phyloP scores from a whole-genome alignment of 2,888 invertebrate species.

The Limnephilus auricula region DNA sequence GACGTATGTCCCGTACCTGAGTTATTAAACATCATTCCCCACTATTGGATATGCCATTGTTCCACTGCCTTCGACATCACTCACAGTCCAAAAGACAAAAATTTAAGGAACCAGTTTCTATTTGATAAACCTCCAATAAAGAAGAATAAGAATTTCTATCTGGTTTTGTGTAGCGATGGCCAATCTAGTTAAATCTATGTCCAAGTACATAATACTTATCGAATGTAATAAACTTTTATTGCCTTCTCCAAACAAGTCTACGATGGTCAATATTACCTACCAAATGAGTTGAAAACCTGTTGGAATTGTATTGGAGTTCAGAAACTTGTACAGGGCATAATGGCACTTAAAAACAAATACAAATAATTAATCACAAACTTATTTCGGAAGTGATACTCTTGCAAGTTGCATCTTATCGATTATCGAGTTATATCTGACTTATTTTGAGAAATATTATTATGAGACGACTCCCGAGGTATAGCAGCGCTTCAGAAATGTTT shows the following conservation, averaged over 20 bases:
- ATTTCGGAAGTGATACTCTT: neutral
- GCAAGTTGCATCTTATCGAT: neutral
- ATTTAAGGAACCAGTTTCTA: too few species aligned
- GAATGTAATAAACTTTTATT: neutral
- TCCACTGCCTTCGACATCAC: too few species aligned
- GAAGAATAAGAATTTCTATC: too few species aligned
- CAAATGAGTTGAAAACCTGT: slow-evolving; percentile 2
- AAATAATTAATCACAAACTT: neutral
- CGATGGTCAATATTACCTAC: neutral
- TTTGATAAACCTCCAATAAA: too few species aligned
- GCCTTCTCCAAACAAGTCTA: slow-evolving; percentile 2
- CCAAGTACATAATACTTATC: neutral
- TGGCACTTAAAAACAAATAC: neutral
- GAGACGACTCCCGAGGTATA: neutral
- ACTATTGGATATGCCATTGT: too few species aligned
- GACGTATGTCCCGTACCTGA: too few species aligned
- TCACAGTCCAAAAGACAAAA: too few species aligned
- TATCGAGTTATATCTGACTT: neutral
- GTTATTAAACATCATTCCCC: too few species aligned
- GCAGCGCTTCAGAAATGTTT: neutral
- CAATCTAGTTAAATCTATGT: neutral
- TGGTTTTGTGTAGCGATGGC: neutral
- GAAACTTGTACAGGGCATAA: neutral
- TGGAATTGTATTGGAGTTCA: neutral
- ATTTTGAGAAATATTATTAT: neutral